phyloP scores from a whole-genome alignment of 2,113 vertebrate species.

The Grammomys surdaster region DNA sequence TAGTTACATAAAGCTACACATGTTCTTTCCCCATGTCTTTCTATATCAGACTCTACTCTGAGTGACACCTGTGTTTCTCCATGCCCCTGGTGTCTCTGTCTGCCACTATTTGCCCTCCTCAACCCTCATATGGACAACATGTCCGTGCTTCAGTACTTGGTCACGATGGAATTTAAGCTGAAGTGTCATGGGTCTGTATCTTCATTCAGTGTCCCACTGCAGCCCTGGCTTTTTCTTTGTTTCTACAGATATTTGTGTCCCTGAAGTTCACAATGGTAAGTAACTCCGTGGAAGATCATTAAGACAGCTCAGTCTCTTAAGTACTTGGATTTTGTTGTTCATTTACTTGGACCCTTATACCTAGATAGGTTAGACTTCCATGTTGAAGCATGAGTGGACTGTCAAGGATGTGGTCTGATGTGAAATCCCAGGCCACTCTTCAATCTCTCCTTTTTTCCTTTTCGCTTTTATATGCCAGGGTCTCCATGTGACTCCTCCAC shows the following conservation, averaged over 20 bases:
- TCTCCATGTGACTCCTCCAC: too few species aligned
- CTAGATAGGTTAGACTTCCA: neutral
- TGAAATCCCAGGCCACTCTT: neutral
- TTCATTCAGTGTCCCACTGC: fast-evolving
- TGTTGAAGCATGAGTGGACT: neutral
- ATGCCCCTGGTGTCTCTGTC: neutral
- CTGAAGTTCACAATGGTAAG: neutral
- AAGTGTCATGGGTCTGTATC: neutral
- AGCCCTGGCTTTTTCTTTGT: neutral
- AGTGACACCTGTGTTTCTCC: neutral
- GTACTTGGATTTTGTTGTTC: neutral
- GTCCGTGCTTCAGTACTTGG: fast-evolving
- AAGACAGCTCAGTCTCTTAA: too few species aligned
- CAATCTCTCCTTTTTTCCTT: neutral
- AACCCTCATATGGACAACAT: neutral
- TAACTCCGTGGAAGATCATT: neutral
- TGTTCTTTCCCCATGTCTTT: neutral
- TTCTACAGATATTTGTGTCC: neutral
- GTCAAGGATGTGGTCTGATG: neutral
- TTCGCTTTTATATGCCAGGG: too few species aligned
- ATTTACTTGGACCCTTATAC: neutral
- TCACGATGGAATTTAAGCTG: too few species aligned
- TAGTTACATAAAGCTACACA: neutral
- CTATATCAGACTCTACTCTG: neutral
- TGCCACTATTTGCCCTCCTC: too few species aligned